phyloP scores from a whole-genome alignment of 2,797 vertebrate species.

The Phoeniculus purpureus region DNA sequence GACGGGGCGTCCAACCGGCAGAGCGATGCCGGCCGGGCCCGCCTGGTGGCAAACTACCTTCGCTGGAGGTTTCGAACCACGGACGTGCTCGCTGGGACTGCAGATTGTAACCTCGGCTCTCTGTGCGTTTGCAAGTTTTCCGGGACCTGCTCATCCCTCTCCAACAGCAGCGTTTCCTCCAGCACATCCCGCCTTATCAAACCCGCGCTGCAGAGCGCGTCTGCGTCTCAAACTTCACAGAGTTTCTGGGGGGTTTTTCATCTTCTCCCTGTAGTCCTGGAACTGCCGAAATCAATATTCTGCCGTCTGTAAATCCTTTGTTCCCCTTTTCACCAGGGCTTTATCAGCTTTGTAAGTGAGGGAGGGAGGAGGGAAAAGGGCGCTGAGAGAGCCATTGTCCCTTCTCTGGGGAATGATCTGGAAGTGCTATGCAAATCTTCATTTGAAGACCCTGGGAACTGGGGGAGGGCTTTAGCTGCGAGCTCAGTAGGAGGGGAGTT shows the following conservation, averaged over 20 bases:
- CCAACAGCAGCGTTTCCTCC: neutral
- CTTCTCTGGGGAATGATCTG: conserved; percentile 57
- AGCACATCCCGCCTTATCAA: neutral
- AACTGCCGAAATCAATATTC: conserved; percentile 51
- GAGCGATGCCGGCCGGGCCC: conserved; percentile 27
- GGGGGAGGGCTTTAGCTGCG: conserved; percentile 53
- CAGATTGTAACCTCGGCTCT: neutral
- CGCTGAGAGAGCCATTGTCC: conserved; percentile 54
- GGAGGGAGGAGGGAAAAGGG: neutral
- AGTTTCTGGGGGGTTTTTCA: conserved; percentile 11
- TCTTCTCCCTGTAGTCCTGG: neutral
- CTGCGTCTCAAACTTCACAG: conserved; percentile 36
- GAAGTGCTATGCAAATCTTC: conserved; percentile 69
- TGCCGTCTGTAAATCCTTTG: conserved; percentile 62
- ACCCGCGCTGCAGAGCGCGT: neutral
- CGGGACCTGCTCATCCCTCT: neutral
- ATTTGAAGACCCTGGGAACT: conserved; percentile 72
- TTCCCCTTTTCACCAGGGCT: conserved; percentile 44
- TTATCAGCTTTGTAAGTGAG: conserved; percentile 37
- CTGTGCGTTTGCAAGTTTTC: neutral
- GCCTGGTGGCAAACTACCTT: conserved; percentile 59
- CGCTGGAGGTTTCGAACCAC: neutral
- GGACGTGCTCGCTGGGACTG: neutral
- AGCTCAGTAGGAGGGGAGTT: conserved; percentile 27
- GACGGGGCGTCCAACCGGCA: neutral